Percentiles rank a stretch among this genome's conserved stretches.
These are phyloP conservation scores for Vultur gryphus DNA, from an alignment of 2,797 vertebrate genomes.

Conservation along the genomic window DNA sequence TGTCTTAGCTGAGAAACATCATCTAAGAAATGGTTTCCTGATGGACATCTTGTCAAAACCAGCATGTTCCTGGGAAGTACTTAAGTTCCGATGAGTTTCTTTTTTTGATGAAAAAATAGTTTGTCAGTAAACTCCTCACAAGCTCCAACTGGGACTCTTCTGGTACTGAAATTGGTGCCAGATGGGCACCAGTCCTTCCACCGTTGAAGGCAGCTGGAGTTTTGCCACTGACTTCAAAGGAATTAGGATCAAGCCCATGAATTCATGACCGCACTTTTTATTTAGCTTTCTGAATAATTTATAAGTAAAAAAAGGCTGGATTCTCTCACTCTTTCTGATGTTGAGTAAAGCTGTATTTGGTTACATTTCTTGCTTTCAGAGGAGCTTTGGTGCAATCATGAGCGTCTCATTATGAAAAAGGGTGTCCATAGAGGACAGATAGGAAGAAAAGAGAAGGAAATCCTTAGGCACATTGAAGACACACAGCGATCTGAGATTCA, in stretches of 20 bases:
- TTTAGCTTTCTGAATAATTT: conserved; percentile 58
- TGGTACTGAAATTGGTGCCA: conserved; percentile 23
- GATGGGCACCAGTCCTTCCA: conserved; percentile 36
- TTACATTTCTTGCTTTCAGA: conserved; percentile 42
- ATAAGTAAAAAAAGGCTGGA: conserved; percentile 33
- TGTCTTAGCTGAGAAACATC: neutral
- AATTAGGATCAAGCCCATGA: conserved; percentile 48
- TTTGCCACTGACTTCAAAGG: conserved; percentile 50
- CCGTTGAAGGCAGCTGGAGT: neutral
- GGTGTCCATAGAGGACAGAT: conserved; percentile 4
- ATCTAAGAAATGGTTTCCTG: neutral
- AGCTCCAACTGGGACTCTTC: neutral
- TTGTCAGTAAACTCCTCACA: neutral
- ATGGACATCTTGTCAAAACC: neutral
- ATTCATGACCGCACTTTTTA: conserved; percentile 48
- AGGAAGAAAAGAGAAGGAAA: conserved; percentile 31
- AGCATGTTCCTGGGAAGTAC: neutral
- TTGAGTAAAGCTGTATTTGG: conserved; percentile 29
- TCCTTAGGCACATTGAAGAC: neutral
- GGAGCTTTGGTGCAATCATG: conserved; percentile 8
- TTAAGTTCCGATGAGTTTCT: neutral
- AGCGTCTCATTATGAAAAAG: conserved; percentile 17
- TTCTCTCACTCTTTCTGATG: conserved; percentile 37
- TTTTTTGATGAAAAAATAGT: neutral
- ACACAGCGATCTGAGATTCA: neutral